Evolutionary conservation across 2,888 invertebrate genomes (phyloP).

Genomic region (Oeneis ivallda): DNA sequence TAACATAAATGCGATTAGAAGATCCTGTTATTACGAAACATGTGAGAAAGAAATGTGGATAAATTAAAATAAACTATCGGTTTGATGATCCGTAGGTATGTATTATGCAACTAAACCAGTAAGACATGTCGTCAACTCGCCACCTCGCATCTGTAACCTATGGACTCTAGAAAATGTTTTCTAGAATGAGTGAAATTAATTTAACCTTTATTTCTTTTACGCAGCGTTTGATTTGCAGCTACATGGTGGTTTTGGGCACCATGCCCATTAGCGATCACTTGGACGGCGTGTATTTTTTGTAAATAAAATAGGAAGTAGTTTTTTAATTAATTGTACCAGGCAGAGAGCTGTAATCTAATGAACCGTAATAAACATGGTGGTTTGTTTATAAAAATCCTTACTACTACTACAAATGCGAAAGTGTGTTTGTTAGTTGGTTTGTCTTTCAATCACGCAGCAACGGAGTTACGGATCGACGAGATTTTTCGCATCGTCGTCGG

Average conservation of each 20-base stretch:
- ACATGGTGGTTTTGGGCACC: too few relatives aligned
- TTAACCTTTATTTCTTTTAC: conserved; percentile 22
- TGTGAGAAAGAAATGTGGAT: conserved; percentile 32
- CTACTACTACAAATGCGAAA: too few relatives aligned
- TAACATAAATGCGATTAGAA: conserved; percentile 31
- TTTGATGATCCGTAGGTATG: conserved; percentile 36
- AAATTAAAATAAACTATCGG: conserved; percentile 35
- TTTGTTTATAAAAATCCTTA: too few relatives aligned
- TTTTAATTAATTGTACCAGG: not conserved
- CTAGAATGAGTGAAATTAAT: conserved; percentile 32
- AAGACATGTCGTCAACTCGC: conserved; percentile 31
- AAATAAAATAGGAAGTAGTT: too few relatives aligned
- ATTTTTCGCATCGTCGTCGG: too few relatives aligned
- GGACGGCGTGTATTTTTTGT: too few relatives aligned
- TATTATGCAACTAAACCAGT: conserved; percentile 44
- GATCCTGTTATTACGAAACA: conserved; percentile 37
- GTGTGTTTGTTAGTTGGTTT: too few relatives aligned
- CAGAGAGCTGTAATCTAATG: not conserved
- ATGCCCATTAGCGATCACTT: too few relatives aligned
- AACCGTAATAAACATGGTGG: too few relatives aligned
- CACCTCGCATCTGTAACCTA: conserved; percentile 32
- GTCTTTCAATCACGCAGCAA: too few relatives aligned
- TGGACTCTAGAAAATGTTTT: conserved; percentile 32
- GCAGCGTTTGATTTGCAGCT: conserved; percentile 25
- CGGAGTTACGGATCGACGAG: too few relatives aligned